Evolutionary conservation across 2,113 vertebrate genomes (phyloP), one percentile per base, ranked within the genome.

Genomic region (Rhombomys opimus): DNA sequence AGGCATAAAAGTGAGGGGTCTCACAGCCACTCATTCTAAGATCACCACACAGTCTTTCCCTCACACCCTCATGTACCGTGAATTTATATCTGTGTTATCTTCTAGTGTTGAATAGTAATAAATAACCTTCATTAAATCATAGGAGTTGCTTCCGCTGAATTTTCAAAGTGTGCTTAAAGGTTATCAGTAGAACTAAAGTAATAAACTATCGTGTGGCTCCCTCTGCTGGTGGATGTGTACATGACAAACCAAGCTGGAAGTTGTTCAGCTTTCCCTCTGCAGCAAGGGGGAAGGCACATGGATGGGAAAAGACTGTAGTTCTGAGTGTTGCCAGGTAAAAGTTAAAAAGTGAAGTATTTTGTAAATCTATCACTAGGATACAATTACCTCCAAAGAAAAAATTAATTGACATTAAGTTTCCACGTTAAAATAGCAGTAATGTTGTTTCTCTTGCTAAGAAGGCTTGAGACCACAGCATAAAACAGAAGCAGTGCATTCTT

Each of bases 201-300:
- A 92, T 97, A 38, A 1, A 23, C 52, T 95, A 59, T 96, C 50
- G 1, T 98, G 25, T 97, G 96, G 96, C 96, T 97, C 99, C 98
- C 97, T 97, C 99, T 97, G 82, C 94, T 97, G 87, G 94, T 96
- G 98, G 97, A 70, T 12, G 1, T 1, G n/a, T 22, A 0, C 12
- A 38, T 63, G 91, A 85, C 46, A 54, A 70, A 3, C 7, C 67
- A 91, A 70, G 76, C 9, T 32, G n/a, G 41, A 41, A 41, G 41
- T 38, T 46, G 38, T 73, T 54, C 63, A 52, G 41, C 27, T 67
- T 13, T 20, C 23, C 20, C 67, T 11, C 27, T n/a, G 23, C 0
- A 0, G 14, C 11, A 38, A 85, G 23, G 38, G 8, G 12, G 4
- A 57, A 25, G 0, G n/a, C 32, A 87, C 10, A 22, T 5, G 18